Evolutionary conservation across 2,797 vertebrate genomes (phyloP).

Genomic region (Sciaenops ocellatus): DNA sequence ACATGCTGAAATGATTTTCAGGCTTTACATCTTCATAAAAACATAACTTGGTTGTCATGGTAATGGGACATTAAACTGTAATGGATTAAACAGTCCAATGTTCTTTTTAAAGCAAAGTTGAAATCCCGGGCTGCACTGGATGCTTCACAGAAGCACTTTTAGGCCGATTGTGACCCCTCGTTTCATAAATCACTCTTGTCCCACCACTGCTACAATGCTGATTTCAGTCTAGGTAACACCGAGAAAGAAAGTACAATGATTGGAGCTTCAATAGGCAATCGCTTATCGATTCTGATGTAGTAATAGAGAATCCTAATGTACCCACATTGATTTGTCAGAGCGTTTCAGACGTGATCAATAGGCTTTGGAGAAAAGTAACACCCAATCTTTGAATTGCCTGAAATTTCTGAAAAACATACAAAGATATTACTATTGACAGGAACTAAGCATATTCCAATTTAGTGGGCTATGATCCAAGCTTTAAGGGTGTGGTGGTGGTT

Average conservation of each 20-base stretch:
- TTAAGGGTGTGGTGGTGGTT: constrained; percentile 56
- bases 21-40: constrained; percentile 35
- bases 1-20: constrained; percentile 14
- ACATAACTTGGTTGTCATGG: constrained; percentile 22
- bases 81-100: constrained; percentile 50
- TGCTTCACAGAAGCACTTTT: neutral
- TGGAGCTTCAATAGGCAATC: neutral
- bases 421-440: neutral
- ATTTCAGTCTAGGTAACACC: neutral
- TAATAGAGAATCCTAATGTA: neutral
- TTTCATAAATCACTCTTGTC: neutral
- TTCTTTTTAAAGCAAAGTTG: constrained; percentile 29
- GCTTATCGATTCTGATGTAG: neutral
- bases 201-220: neutral
- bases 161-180: too few relatives aligned
- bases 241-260: neutral
- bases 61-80: constrained; percentile 27
- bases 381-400: neutral
- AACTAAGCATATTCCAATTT: constrained; percentile 4
- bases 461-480: constrained; percentile 23
- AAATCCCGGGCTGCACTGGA: constrained; percentile 30
- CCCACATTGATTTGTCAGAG: too few relatives aligned
- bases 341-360: neutral
- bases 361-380: constrained; percentile 1
- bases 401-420: neutral